Base-by-base conservation (phyloP, 2,888 invertebrate species). In the Brachynemurus nebulosus region DNA sequence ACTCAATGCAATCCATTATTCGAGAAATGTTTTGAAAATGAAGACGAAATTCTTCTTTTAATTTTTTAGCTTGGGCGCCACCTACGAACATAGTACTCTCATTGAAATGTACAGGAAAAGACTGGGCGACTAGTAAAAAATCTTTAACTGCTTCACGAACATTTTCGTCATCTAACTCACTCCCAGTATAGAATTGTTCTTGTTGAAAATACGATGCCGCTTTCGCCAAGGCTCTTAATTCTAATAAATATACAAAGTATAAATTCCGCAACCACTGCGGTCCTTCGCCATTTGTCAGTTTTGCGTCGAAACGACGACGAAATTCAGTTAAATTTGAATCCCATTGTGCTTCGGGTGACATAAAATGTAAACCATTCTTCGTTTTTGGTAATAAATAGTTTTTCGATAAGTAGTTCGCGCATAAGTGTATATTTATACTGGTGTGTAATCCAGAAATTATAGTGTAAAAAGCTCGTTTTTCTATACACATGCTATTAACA, bases 1-100 rank as follows among this genome's bases (percentile, higher is more conserved):
- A 99, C 4, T 96, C 97, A 19, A 99, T 97, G 63, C 97, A 98
- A 64, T 98, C 98, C 98, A 99, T 99, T 48, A 99, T 98, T 45
- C 85, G 73, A 1, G 96, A 92, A 52, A 99, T 93, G 63, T 99
- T 99, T 48, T 86, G 74, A 62, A 99, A 99, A 65, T 98, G 95
- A 55, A 86, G 81, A 48, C 90, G 78, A 65, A 98, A 97, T 62
- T 97, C 92, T 54, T 83, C 72, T 61, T 91, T 91, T 25, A 91
- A 67, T 55, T 76, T 74, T 7, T 74, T 68, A 0, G 85, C 80
- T 51, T 84, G 80, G 46, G 75, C 71, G 9, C 84, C 84, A 41
- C 84, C 86, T 53, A 77, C 80, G 59, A 98, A 97, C 78, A 97
- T 85, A n/a, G 81, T 77, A 23, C 83, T 86, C 65, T 98, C 98